Evolutionary conservation across 2,888 invertebrate species (phyloP).

Genomic region (Tyria jacobaeae): DNA sequence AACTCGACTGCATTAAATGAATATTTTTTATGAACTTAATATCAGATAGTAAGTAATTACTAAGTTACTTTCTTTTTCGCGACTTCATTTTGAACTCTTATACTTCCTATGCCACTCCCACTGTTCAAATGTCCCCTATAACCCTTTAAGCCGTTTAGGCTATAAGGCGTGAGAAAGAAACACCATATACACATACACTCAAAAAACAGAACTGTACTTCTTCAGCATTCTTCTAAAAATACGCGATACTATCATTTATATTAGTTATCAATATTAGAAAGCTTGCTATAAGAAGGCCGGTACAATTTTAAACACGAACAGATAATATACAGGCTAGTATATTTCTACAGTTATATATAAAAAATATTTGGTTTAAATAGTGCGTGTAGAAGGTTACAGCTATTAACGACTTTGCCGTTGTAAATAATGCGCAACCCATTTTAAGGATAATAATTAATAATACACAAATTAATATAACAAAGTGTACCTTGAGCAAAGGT

Average conservation of each 20-base stretch:
- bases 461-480: conserved; percentile 4
- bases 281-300: conserved; percentile 60
- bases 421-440: conserved; percentile 21
- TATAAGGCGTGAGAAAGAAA: too few relatives aligned
- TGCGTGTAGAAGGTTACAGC: conserved; percentile 56
- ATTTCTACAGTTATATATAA: conserved; percentile 62
- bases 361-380: conserved; percentile 58
- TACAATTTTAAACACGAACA: conserved; percentile 54
- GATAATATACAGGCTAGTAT: conserved; percentile 51
- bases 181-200: too few relatives aligned
- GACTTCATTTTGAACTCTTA: too few relatives aligned
- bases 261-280: conserved; percentile 59
- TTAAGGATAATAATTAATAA: conserved; percentile 20
- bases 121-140: too few relatives aligned
- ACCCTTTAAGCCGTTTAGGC: too few relatives aligned
- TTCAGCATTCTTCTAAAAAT: too few relatives aligned
- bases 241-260: conserved; percentile 28
- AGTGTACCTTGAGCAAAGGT: conserved; percentile 2
- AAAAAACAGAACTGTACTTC: too few relatives aligned
- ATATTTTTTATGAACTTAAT: too few relatives aligned
- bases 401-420: conserved; percentile 48
- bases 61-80: too few relatives aligned
- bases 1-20: too few relatives aligned
- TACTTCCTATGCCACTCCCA: too few relatives aligned
- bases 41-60: too few relatives aligned